Evolutionary conservation across 92 coral and sea anemone genomes (phyloP), one percentile per base, ranked within the genome.

Genomic region (Palythoa heliodiscus): DNA sequence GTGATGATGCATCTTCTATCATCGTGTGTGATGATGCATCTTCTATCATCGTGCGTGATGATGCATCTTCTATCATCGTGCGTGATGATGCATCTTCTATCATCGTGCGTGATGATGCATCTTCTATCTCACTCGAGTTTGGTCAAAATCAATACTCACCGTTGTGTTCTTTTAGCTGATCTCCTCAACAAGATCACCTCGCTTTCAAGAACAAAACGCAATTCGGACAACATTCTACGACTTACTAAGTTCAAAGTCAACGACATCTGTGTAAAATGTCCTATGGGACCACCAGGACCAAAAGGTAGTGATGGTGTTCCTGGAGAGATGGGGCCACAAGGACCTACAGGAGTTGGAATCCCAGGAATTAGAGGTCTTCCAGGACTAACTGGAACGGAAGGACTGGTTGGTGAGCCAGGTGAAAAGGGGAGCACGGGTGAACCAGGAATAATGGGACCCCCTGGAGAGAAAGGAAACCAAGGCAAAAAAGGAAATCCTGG

Each of bases 151-250:
- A 43, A 0, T 43, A 0, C 6, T 43, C 5, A 5, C 50, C 50
- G 4, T 43, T 43, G 50, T 71, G 40, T 3, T 71, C 12, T 75
- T 52, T 75, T 9, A 75, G 81, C 38, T 15, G 81, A 75, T 23
- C 40, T 75, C 20, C 66, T 75, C 1, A 75, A 37, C 39, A 75
- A 75, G 81, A 52, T 75, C 47, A 53, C 20, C 63, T 52, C 37
- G n/a, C 66, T 75, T 0, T 75, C 81, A 52, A 75, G 81, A 52
- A 52, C 81, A 12, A 75, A 75, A 57, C 81, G 81, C 81, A 75
- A 75, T 13, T 67, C 81, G 3, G 66, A 75, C 40, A 75, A 75
- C 63, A 75, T 75, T 11, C 22, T 75, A 24, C 63, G 66, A 22
- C 22, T 75, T 47, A 24, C 81, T 12, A 52, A 53, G 38, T 75